Percentiles rank a stretch among this genome's conserved stretches.
Conservation (phyloP, 2,888 invertebrate species). For the Timandra comae region DNA sequence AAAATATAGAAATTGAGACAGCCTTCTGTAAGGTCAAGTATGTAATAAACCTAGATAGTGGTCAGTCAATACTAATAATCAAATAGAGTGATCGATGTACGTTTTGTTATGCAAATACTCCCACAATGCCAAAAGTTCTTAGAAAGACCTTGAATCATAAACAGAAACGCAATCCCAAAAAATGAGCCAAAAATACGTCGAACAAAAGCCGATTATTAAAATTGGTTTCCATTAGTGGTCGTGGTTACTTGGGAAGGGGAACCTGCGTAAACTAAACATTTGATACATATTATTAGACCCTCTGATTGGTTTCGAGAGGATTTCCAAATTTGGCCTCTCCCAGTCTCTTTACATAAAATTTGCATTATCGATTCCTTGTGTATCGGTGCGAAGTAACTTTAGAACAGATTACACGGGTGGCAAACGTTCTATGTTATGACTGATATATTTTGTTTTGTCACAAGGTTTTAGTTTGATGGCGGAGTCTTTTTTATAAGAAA, state of each 20-base stretch:
- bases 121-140: too few species aligned
- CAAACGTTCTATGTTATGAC: slow-evolving; percentile 10
- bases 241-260: slow-evolving; percentile 31
- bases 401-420: slow-evolving; percentile 21
- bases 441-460: slow-evolving; percentile 11
- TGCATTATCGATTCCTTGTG: slow-evolving; percentile 61
- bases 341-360: slow-evolving; percentile 68
- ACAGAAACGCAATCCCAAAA: too few species aligned
- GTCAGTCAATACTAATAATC: too few species aligned
- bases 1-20: too few species aligned
- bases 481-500: too few species aligned
- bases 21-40: too few species aligned
- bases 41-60: too few species aligned
- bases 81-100: too few species aligned
- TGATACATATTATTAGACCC: slow-evolving; percentile 62
- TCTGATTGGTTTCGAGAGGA: slow-evolving; percentile 42
- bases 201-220: too few species aligned
- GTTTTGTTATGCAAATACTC: too few species aligned
- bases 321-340: slow-evolving; percentile 55
- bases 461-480: slow-evolving; percentile 7
- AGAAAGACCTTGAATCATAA: too few species aligned
- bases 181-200: too few species aligned
- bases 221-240: slow-evolving; percentile 27
- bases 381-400: slow-evolving; percentile 38
- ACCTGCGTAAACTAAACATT: slow-evolving; percentile 53